Evolutionary conservation across 2,797 vertebrate genomes (phyloP).

Genomic region (Heliangelus exortis): DNA sequence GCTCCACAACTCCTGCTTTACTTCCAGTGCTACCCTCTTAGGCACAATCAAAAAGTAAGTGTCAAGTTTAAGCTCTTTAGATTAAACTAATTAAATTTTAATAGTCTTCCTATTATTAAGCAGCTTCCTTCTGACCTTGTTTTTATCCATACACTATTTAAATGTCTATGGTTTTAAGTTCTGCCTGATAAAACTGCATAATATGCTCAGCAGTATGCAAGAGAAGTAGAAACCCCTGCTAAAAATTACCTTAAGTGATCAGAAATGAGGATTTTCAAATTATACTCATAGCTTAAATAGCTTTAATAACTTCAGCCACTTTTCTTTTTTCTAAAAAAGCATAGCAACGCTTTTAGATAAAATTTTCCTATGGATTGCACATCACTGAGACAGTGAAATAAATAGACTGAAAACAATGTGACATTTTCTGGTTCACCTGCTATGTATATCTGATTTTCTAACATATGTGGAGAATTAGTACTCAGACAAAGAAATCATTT

Average conservation of each 20-base stretch:
- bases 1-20: background rate
- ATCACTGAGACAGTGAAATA: constrained; percentile 1
- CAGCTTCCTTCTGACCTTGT: background rate
- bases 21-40: background rate
- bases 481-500: background rate
- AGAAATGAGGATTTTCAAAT: background rate
- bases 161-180: background rate
- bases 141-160: background rate
- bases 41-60: background rate
- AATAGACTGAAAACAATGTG: constrained; percentile 27
- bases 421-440: constrained; percentile 36
- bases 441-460: background rate
- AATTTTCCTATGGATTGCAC: constrained; percentile 2
- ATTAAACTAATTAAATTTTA: background rate
- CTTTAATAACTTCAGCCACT: background rate
- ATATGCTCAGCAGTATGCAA: background rate
- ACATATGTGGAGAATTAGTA: background rate
- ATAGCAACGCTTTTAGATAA: background rate
- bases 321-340: background rate
- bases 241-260: background rate
- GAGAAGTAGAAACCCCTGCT: background rate
- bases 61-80: background rate
- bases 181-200: background rate
- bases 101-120: background rate
- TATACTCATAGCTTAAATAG: background rate